Conservation (phyloP, 1,140 invertebrate genomes). For the Panulirus ornatus region DNA sequence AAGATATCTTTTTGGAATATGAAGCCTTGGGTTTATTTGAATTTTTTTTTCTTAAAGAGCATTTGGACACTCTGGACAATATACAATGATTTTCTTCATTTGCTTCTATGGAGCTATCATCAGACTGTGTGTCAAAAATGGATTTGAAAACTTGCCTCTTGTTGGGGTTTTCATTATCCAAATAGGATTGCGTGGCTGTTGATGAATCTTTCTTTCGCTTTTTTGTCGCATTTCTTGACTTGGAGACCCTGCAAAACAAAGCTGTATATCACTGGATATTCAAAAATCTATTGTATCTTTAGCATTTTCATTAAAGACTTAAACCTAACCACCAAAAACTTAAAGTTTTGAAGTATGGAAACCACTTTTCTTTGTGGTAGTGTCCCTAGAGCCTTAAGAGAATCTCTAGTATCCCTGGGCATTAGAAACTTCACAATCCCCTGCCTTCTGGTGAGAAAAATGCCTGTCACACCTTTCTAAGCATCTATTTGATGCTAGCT, state of each 20-base stretch:
- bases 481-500: no score
- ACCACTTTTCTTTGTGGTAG: no score
- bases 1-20: background rate
- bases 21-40: background rate
- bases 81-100: background rate
- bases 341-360: no score
- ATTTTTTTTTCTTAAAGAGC: background rate
- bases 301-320: no score
- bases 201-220: background rate
- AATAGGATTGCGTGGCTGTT: background rate
- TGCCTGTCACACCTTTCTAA: no score
- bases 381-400: no score
- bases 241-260: constrained; percentile 1
- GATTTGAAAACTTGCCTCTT: constrained; percentile 27
- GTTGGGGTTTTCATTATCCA: constrained; percentile 24
- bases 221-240: background rate
- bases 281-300: background rate
- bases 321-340: no score
- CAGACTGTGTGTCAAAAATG: background rate
- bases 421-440: no score
- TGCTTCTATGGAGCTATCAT: background rate
- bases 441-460: no score
- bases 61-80: background rate
- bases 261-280: background rate
- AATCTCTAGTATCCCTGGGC: no score